These are phyloP conservation scores for Philotrypesis tridentata DNA, from an alignment of 1,140 invertebrate species.

Conservation along the genomic window DNA sequence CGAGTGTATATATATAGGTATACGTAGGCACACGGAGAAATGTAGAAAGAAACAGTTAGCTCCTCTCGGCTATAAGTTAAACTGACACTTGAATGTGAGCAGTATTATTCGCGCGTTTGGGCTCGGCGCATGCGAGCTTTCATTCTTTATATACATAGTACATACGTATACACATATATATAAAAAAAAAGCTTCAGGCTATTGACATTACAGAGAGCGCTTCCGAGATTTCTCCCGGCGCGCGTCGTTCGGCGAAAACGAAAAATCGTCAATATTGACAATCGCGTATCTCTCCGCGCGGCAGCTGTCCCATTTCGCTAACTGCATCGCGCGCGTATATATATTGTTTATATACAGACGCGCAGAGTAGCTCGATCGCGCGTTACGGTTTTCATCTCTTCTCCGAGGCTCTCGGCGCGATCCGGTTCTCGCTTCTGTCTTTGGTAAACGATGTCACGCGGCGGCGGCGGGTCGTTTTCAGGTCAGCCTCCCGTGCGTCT, in stretches of 20 bases:
- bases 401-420: background rate
- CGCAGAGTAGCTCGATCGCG: background rate
- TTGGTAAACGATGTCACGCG: slow-evolving; percentile 41
- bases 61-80: slow-evolving; percentile 9
- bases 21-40: background rate
- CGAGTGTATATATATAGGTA: too few relatives aligned
- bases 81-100: slow-evolving; percentile 21
- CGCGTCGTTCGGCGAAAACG: too few relatives aligned
- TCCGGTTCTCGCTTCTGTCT: slow-evolving; percentile 39
- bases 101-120: too few relatives aligned
- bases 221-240: background rate
- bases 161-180: too few relatives aligned
- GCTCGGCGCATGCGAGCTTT: background rate
- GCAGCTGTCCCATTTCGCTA: background rate
- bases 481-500: background rate
- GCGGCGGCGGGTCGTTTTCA: slow-evolving; percentile 34
- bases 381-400: slow-evolving; percentile 15
- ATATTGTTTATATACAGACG: too few relatives aligned
- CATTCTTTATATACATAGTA: too few relatives aligned
- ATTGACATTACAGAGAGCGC: background rate
- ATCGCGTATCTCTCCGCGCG: background rate
- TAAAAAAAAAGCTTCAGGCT: background rate
- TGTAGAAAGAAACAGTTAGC: background rate
- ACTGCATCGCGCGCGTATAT: too few relatives aligned
- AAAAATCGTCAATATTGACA: too few relatives aligned